Evolutionary conservation across 2,797 vertebrate species (phyloP), one percentile per base, ranked within the genome.

Genomic region (Tenualosa thibaudeaui): DNA sequence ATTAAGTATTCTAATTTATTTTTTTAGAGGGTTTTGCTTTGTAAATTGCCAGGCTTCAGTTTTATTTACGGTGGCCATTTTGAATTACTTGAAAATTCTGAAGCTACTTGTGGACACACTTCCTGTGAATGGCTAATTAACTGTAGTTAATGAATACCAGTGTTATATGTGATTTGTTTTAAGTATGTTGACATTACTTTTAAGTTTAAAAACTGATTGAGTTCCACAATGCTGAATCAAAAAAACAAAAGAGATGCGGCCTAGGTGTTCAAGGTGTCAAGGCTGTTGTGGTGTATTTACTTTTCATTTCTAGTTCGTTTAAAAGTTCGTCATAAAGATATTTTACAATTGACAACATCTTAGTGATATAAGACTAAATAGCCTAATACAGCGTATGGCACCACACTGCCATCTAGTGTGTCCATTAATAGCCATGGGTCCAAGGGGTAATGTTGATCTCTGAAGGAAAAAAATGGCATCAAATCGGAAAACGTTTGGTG

Each of bases 101-200:
- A 89, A 31, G 86, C 90, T 93, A 92, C 94, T 93, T 91, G 85
- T 82, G 81, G 89, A 89, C 87, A 22, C 82, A 86, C 89, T 91
- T 91, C 88, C 88, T 85, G 91, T 92, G 90, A 93, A 90, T 90
- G 89, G 43, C 58, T 50, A 87, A 31, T 24, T 53, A 51, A 51
- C 81, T 81, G 43, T 53, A 7, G 8, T 81, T 26, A 22, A 15
- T 71, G 26, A 10, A 56, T 19, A 56, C 54, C 54, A 56, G 17
- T 56, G 2, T n/a, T 54, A 15, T 15, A 54, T 54, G 10, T 54
- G 3, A 54, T 56, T 17, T 56, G 54, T 22, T 19, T 54, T 54
- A 54, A 13, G 15, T 19, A 17, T 1, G 4, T 6, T 17, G 1
- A 56, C 50, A 51, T 51, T 51, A 12, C 50, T 7, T 51, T 51